Evolutionary conservation across 1,140 invertebrate genomes (phyloP).

Genomic region (Cydia splendana): DNA sequence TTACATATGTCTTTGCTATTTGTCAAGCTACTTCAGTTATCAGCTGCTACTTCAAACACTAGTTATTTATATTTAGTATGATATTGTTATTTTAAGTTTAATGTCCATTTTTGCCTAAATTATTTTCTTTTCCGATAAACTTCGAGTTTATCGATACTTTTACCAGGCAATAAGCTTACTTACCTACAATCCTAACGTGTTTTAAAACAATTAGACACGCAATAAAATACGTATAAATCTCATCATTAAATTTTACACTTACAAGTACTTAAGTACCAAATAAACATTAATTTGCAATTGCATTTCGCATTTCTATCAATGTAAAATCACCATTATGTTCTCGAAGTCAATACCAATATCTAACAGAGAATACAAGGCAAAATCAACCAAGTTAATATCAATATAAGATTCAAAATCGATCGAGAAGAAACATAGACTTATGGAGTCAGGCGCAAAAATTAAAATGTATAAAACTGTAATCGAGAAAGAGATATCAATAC

Average conservation of each 20-base stretch:
- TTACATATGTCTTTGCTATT: too few relatives aligned
- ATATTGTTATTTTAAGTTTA: too few relatives aligned
- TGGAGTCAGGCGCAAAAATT: slow-evolving; percentile 5
- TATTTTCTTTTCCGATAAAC: too few relatives aligned
- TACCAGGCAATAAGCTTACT: background rate
- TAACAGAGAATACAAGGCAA: background rate
- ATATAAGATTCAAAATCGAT: background rate
- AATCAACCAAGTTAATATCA: background rate
- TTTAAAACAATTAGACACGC: slow-evolving; percentile 2
- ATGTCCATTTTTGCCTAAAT: too few relatives aligned
- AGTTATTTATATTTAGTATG: too few relatives aligned
- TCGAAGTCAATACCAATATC: slow-evolving; percentile 14
- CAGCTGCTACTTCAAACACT: too few relatives aligned
- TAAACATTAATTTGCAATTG: background rate
- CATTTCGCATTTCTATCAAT: slow-evolving; percentile 24
- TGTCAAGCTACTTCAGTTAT: too few relatives aligned
- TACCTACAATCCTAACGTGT: background rate
- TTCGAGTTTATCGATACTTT: background rate
- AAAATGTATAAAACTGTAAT: slow-evolving; percentile 31
- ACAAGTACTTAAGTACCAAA: background rate
- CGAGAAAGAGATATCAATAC: slow-evolving; percentile 18
- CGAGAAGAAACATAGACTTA: slow-evolving; percentile 1
- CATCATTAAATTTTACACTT: background rate
- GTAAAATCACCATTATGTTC: slow-evolving; percentile 6
- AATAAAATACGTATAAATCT: background rate